phyloP scores from a whole-genome alignment of 2,888 invertebrate genomes.

The Gymnocheta viridis region DNA sequence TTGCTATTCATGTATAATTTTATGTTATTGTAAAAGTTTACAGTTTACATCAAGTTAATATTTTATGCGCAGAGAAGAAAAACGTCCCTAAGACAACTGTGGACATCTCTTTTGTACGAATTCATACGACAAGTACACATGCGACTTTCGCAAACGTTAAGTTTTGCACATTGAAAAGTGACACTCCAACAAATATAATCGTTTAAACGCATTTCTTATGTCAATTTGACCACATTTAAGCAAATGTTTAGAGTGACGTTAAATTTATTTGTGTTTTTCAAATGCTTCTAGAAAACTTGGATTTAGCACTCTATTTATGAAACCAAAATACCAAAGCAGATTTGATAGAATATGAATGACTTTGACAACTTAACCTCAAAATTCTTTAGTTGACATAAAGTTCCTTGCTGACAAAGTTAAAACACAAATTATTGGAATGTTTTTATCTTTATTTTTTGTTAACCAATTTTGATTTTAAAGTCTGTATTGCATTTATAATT shows the following conservation, averaged over 20 bases:
- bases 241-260: neutral
- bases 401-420: neutral
- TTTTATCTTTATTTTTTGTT: too few species aligned
- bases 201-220: neutral
- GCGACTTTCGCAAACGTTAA: too few species aligned
- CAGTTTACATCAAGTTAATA: too few species aligned
- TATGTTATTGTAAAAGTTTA: too few species aligned
- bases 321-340: neutral
- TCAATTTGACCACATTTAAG: neutral
- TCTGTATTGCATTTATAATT: neutral
- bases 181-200: neutral
- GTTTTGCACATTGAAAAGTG: too few species aligned
- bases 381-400: neutral
- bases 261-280: neutral
- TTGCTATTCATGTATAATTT: neutral
- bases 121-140: too few species aligned
- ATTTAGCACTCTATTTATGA: neutral
- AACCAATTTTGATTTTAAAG: neutral
- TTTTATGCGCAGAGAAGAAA: neutral
- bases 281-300: neutral
- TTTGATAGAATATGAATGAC: neutral
- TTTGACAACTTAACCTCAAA: neutral
- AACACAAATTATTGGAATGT: neutral
- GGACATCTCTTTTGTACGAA: too few species aligned
- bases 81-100: too few species aligned